Evolutionary conservation across 2,113 vertebrate genomes (phyloP), one percentile per base, ranked within the genome.

Genomic region (Burhinus oedicnemus): DNA sequence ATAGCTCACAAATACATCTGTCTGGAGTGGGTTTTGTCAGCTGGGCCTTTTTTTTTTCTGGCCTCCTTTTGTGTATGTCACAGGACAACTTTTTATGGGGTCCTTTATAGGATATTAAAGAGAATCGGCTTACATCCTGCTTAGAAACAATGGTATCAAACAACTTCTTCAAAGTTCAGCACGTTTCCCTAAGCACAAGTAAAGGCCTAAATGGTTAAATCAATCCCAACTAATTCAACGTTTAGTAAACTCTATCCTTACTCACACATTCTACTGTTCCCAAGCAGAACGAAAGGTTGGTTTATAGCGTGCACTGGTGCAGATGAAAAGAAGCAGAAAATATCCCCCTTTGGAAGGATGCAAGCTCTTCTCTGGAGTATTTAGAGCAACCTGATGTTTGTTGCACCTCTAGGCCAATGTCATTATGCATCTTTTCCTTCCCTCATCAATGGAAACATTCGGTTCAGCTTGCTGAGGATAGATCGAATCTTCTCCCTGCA

Each of bases 301-400:
- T 93, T 96, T 95, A 83, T 64, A 91, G 86, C n/a, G 44, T 52
- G 94, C 75, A 78, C 70, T 57, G 92, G 90, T 95, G 91, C 65
- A 93, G 70, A 89, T 84, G 93, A 97, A 97, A 95, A 97, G 93
- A 97, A 97, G 87, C 95, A 96, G 91, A 96, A 94, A 95, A 94
- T 78, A 74, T 13, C 32, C 32, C 57, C 34, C 57, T 89, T 93
- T 69, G 80, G 88, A 93, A 95, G 83, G 87, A 45, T 49, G 66
- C n/a, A 62, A 55, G n/a, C 52, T 93, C 34, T 85, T 83, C 61
- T 79, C 83, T 90, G 89, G 52, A 74, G 58, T 17, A 54, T 65
- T 84, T 89, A 81, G 83, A 83, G 34, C 11, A 91, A 90, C 27
- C 25, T 61, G 51, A 62, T 38, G 55, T 49, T 86, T 69, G 45